These are phyloP conservation scores for Meiosimyza decipiens DNA, from an alignment of 2,888 invertebrate genomes.

Conservation along the genomic window DNA sequence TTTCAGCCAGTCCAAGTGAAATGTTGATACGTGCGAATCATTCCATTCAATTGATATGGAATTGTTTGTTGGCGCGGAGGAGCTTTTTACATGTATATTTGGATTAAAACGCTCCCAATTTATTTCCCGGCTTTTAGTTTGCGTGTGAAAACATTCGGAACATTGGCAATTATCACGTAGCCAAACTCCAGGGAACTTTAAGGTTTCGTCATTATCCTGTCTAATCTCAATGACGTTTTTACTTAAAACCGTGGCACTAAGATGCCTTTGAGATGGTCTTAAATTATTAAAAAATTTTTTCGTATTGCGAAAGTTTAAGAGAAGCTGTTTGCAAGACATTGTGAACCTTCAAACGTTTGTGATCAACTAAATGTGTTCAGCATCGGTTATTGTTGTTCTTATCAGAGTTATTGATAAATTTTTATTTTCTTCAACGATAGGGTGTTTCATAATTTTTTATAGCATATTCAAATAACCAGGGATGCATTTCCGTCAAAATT, in stretches of 20 bases:
- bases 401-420: too few species aligned
- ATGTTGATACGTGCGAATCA: conserved; percentile 72
- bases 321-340: conserved; percentile 9
- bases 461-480: too few species aligned
- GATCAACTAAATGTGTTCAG: too few species aligned
- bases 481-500: too few species aligned
- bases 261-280: neutral
- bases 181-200: conserved; percentile 76
- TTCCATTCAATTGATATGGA: conserved; percentile 69
- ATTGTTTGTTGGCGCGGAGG: conserved; percentile 39
- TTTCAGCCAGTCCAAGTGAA: conserved; percentile 71
- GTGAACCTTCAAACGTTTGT: neutral
- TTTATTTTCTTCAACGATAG: too few species aligned
- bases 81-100: conserved; percentile 64
- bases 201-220: conserved; percentile 3
- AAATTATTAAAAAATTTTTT: neutral
- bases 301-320: conserved; percentile 1
- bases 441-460: too few species aligned
- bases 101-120: conserved; percentile 72
- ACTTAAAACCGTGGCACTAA: neutral
- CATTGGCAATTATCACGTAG: conserved; percentile 81
- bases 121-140: conserved; percentile 73
- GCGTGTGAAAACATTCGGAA: conserved; percentile 73
- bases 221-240: neutral
- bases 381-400: too few species aligned